A percentile compares a stretch with the other conserved stretches of the same genome.
Conservation (phyloP, 2,888 invertebrate genomes). For the Apoda limacodes region DNA sequence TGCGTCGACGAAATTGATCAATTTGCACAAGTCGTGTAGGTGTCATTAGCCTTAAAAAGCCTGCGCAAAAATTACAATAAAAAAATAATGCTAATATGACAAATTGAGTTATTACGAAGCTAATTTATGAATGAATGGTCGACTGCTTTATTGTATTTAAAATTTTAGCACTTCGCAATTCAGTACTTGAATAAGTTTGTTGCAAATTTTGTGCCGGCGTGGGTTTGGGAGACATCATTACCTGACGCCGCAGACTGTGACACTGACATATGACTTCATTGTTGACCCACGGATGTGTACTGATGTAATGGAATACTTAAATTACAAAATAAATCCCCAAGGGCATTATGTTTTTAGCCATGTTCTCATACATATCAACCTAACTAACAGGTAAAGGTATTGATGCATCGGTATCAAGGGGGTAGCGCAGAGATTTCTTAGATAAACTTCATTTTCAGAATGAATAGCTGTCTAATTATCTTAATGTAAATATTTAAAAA, state of each 20-base stretch:
- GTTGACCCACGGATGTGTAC: slow-evolving; percentile 25
- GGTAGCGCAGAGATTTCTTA: too few relatives aligned
- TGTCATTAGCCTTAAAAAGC: too few relatives aligned
- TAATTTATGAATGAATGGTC: slow-evolving; percentile 20
- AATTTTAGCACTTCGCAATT: slow-evolving; percentile 21
- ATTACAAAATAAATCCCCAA: slow-evolving; percentile 7
- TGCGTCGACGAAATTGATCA: too few relatives aligned
- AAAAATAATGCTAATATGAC: slow-evolving; percentile 21
- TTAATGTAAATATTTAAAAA: too few relatives aligned
- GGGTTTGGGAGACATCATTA: too few relatives aligned
- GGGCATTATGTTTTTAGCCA: slow-evolving; percentile 8
- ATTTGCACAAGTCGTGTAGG: too few relatives aligned
- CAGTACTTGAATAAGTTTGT: too few relatives aligned
- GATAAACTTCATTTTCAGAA: too few relatives aligned
- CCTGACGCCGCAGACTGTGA: slow-evolving; percentile 20
- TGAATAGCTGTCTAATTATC: too few relatives aligned
- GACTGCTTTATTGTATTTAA: slow-evolving; percentile 20
- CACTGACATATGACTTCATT: slow-evolving; percentile 32
- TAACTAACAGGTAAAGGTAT: slow-evolving; percentile 15
- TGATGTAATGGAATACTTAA: slow-evolving; percentile 17
- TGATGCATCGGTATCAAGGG: too few relatives aligned
- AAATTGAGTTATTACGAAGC: too few relatives aligned
- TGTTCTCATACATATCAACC: slow-evolving; percentile 9
- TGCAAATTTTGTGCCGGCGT: slow-evolving; percentile 18
- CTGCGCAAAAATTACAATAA: slow-evolving; percentile 5